Conservation (phyloP, 1,140 invertebrate species). For the Caligus rogercresseyi region DNA sequence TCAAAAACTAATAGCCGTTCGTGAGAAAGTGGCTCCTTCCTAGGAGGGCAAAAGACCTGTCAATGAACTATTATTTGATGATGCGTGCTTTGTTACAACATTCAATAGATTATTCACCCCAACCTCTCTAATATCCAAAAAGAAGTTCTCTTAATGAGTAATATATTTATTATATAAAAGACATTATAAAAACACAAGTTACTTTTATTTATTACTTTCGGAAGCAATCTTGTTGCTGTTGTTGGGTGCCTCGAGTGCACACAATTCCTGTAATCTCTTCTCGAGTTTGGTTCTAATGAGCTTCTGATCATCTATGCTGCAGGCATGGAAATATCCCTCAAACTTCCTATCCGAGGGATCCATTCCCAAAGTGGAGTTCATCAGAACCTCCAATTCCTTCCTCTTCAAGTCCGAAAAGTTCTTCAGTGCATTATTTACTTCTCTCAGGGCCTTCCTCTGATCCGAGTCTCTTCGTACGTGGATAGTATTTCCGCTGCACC, state of each 20-base stretch:
- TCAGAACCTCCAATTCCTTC: background rate
- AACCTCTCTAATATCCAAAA: background rate
- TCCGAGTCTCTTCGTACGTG: background rate
- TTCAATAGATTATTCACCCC: background rate
- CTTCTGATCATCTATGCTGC: background rate
- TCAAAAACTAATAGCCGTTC: constrained; percentile 34
- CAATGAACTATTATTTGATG: background rate
- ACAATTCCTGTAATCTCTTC: background rate
- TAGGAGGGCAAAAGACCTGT: background rate
- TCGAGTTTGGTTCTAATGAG: background rate
- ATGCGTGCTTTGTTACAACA: background rate
- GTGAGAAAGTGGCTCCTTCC: constrained; percentile 24
- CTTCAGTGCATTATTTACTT: background rate
- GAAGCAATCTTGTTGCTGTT: no score
- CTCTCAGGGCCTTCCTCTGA: background rate
- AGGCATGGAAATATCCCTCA: background rate
- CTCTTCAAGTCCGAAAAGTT: background rate
- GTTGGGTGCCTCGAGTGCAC: no score
- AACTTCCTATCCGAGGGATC: background rate
- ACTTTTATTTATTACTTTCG: no score
- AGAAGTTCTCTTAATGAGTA: background rate
- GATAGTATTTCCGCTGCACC: background rate
- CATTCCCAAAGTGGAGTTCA: background rate
- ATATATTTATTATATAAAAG: background rate
- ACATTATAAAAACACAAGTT: background rate